Percentiles rank a stretch among this genome's conserved stretches.
Conservation (phyloP, 2,888 invertebrate genomes). For the Phaedon cochleariae region DNA sequence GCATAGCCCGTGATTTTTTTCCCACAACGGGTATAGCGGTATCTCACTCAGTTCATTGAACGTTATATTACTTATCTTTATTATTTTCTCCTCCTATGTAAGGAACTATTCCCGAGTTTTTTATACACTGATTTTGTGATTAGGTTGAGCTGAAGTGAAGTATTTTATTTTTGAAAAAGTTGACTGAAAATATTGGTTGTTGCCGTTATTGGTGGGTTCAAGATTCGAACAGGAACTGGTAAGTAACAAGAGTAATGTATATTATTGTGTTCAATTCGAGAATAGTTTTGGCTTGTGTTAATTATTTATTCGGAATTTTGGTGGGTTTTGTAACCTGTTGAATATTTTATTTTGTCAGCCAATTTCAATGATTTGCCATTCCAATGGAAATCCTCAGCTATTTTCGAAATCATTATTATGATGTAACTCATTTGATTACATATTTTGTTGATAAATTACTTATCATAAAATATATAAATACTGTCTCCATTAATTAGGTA, state of each 20-base stretch:
- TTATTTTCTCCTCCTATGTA: not conserved
- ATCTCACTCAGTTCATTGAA: conserved; percentile 6
- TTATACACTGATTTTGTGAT: not conserved
- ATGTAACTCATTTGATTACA: not conserved
- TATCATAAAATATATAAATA: too few species aligned
- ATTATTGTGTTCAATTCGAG: too few species aligned
- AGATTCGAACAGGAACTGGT: not conserved
- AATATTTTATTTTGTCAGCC: not conserved
- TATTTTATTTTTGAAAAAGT: conserved; percentile 43
- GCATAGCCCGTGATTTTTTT: not conserved
- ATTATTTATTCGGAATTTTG: too few species aligned
- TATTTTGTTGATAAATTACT: not conserved
- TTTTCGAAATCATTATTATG: not conserved
- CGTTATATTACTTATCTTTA: conserved; percentile 3
- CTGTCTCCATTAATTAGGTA: too few species aligned
- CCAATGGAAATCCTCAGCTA: not conserved
- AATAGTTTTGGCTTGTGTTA: not conserved
- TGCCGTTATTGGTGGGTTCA: conserved; percentile 35
- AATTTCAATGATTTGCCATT: not conserved
- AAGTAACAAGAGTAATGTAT: too few species aligned
- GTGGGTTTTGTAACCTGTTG: not conserved
- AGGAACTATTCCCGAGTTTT: not conserved
- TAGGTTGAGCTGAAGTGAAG: conserved; percentile 8
- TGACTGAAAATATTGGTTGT: conserved; percentile 43
- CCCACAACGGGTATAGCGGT: not conserved